Conservation (phyloP, 2,888 invertebrate genomes). For the Napeogenes inachia region DNA sequence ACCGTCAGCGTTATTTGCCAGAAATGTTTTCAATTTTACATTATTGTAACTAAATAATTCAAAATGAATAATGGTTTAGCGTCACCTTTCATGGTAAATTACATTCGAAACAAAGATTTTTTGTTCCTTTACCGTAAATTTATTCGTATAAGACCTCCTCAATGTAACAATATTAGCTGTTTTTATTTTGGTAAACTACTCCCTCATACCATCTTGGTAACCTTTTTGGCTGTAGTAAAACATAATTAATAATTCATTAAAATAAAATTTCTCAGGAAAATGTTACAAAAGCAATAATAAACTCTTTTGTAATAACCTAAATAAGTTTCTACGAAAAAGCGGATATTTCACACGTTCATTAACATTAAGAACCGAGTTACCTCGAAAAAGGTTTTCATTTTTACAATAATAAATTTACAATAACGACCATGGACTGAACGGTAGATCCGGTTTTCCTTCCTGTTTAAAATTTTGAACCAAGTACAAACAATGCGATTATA, state of each 20-base stretch:
- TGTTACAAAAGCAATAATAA: neutral
- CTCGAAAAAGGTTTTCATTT: slow-evolving; percentile 18
- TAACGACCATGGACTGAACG: slow-evolving; percentile 7
- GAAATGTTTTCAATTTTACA: slow-evolving; percentile 12
- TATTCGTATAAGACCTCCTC: neutral
- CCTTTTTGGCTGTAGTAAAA: too few species aligned
- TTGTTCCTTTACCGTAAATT: slow-evolving; percentile 6
- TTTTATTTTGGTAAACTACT: neutral
- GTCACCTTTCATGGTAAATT: neutral
- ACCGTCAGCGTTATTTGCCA: neutral
- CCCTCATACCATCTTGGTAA: neutral
- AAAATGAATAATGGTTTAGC: slow-evolving; percentile 16
- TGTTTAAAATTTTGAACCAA: slow-evolving; percentile 25
- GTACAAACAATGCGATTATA: slow-evolving; percentile 38
- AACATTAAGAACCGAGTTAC: slow-evolving; percentile 18
- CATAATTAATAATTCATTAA: too few species aligned
- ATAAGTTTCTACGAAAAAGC: slow-evolving; percentile 6
- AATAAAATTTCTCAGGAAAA: too few species aligned
- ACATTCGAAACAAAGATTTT: slow-evolving; percentile 12
- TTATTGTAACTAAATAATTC: slow-evolving; percentile 15
- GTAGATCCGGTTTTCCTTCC: slow-evolving; percentile 13
- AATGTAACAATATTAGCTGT: neutral
- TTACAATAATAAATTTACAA: slow-evolving; percentile 12
- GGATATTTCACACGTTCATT: slow-evolving; percentile 14
- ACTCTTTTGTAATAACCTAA: neutral